Percentiles rank a stretch among this genome's conserved stretches.
These are phyloP conservation scores for Lampris incognitus DNA, from an alignment of 2,113 vertebrate species.

Conservation along the genomic window DNA sequence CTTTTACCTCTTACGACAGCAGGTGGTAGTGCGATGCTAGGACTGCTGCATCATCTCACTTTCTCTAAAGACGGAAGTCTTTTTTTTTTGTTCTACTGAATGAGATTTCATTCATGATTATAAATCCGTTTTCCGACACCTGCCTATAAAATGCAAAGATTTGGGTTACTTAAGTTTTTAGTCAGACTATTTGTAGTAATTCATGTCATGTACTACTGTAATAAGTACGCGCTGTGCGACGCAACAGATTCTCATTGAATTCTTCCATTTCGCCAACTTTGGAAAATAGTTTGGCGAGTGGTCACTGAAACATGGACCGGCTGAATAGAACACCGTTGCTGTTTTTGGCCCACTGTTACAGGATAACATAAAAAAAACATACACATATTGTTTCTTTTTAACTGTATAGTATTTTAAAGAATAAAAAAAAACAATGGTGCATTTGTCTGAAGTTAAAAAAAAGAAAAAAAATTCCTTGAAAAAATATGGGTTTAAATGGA, in stretches of 20 bases:
- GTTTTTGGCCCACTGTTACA: conserved; percentile 83
- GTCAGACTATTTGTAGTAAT: conserved; percentile 76
- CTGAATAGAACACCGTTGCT: conserved; percentile 75
- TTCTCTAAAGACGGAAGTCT: conserved; percentile 64
- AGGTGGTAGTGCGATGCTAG: conserved; percentile 71
- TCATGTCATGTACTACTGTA: conserved; percentile 88
- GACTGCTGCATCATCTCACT: conserved; percentile 72
- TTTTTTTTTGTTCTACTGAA: conserved; percentile 69
- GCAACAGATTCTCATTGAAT: conserved; percentile 72
- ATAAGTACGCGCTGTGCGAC: conserved; percentile 82
- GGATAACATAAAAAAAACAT: conserved; percentile 77
- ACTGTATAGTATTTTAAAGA: conserved; percentile 89
- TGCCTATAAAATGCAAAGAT: conserved; percentile 77
- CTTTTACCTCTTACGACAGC: conserved; percentile 71
- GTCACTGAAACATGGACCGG: conserved; percentile 75
- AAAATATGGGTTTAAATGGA: conserved; percentile 92
- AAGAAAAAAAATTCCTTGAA: conserved; percentile 82
- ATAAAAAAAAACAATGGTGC: conserved; percentile 85
- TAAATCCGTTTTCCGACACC: conserved; percentile 67
- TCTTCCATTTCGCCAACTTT: conserved; percentile 73
- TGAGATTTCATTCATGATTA: conserved; percentile 72
- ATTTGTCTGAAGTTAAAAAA: conserved; percentile 84
- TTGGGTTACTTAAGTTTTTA: conserved; percentile 67
- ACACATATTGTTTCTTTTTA: conserved; percentile 82
- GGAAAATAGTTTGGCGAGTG: conserved; percentile 73